These are phyloP conservation scores for Scaptomyza polygonia DNA, from an alignment of 2,888 invertebrate species.

Conservation along the genomic window DNA sequence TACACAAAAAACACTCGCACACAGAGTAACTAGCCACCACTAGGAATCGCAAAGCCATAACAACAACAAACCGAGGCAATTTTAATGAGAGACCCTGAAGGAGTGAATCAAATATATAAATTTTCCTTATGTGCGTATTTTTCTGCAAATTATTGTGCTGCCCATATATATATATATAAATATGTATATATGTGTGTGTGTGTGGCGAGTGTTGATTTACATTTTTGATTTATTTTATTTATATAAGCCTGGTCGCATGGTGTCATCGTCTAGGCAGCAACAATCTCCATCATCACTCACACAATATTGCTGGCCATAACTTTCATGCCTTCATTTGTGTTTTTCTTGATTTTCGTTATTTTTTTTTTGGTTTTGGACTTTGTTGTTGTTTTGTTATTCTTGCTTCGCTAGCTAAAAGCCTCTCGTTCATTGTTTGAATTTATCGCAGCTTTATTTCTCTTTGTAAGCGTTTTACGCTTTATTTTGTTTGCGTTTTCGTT, in stretches of 20 bases:
- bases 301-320: constrained; percentile 66
- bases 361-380: constrained; percentile 14
- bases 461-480: constrained; percentile 62
- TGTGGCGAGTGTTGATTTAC: constrained; percentile 71
- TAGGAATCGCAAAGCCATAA: constrained; percentile 57
- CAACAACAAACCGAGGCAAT: constrained; percentile 41
- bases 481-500: constrained; percentile 26
- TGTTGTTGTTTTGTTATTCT: constrained; percentile 20
- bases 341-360: constrained; percentile 42
- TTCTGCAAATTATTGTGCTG: constrained; percentile 10
- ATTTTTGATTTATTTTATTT: constrained; percentile 80
- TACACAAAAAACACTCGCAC: constrained; percentile 44
- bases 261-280: constrained; percentile 51
- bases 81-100: constrained; percentile 63
- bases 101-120: constrained; percentile 28
- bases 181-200: constrained; percentile 7
- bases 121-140: not conserved
- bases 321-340: constrained; percentile 64
- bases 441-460: constrained; percentile 68
- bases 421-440: constrained; percentile 59
- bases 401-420: constrained; percentile 15
- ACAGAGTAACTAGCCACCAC: constrained; percentile 71
- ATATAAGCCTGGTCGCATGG: constrained; percentile 67
- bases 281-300: constrained; percentile 32
- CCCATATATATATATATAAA: constrained; percentile 4